Percentiles rank a stretch among this genome's conserved stretches.
Conservation (phyloP, 2,113 vertebrate species). For the Terrapene triunguis region DNA sequence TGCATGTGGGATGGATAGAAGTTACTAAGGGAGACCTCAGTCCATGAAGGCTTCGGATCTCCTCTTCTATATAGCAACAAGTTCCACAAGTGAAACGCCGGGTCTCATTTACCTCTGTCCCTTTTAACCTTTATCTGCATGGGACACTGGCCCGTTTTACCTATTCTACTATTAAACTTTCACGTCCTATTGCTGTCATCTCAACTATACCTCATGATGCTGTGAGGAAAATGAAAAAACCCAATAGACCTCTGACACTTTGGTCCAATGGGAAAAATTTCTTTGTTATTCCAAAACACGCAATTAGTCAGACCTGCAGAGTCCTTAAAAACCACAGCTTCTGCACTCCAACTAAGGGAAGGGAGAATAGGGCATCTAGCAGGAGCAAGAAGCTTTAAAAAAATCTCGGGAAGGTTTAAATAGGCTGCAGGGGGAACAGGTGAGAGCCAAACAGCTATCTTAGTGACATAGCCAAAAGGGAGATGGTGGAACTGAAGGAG, state of each 20-base stretch:
- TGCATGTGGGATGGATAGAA: neutral
- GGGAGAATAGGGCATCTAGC: neutral
- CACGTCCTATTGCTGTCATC: neutral
- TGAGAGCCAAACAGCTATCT: neutral
- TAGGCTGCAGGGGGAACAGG: neutral
- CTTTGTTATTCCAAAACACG: neutral
- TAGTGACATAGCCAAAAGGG: neutral
- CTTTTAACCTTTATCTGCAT: neutral
- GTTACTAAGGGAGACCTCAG: neutral
- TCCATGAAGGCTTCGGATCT: neutral
- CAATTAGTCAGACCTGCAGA: neutral
- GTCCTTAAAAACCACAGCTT: neutral
- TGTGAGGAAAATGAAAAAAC: neutral
- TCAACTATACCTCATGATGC: neutral
- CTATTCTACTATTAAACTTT: neutral
- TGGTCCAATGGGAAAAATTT: neutral
- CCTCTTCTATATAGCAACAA: neutral
- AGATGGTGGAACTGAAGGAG: no score
- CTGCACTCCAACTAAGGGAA: neutral
- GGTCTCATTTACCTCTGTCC: neutral
- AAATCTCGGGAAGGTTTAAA: neutral
- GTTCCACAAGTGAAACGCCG: neutral
- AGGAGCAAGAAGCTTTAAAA: neutral
- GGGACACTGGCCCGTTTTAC: neutral
- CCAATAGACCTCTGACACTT: neutral